Base-by-base conservation (phyloP, 2,888 invertebrate species). In the Trissolcus japonicus region DNA sequence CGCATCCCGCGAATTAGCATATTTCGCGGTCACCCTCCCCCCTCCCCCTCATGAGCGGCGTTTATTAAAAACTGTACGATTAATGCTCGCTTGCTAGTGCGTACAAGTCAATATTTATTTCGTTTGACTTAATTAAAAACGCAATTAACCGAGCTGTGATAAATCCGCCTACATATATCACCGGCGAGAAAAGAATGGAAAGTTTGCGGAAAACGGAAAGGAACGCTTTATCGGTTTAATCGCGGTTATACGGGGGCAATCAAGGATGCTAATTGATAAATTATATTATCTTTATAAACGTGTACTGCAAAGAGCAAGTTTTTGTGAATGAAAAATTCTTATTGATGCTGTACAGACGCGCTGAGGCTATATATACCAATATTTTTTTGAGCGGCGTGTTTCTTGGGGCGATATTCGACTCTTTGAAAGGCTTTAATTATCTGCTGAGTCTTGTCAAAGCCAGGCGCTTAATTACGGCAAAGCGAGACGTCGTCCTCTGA, bases 51-150 rank as follows among this genome's bases (percentile, higher is more conserved):
- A 4, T 0, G 25, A 25, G 48, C 43, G 14, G 6, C 3, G 53
- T n/a, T n/a, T 21, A 65, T 63, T 71, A 73, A 66, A 73, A 73
- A 56, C 16, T 9, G 14, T 16, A 9, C 60, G 61, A 61, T 68
- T 54, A 60, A 61, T 46, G 40, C 48, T 51, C 19, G 1, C 46
- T 54, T 13, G 60, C 35, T 35, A 25, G 29, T 21, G 53, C 46
- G 61, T 53, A 35, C 53, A 13, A 43, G 50, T 73, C 60, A 60
- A 65, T 66, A 60, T 48, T 60, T 66, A 55, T 60, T 57, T 43
- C 65, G 65, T n/a, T 19, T 46, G 63, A 40, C 54, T 59, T 63
- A 46, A 65, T 72, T 72, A 71, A 68, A 68, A 68, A 55, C 55
- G 48, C 46, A 53, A 67, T 59, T 53, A 35, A 35, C 35, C 53